Conservation (phyloP, 2,888 invertebrate species). For the Tetanocera ferruginea region DNA sequence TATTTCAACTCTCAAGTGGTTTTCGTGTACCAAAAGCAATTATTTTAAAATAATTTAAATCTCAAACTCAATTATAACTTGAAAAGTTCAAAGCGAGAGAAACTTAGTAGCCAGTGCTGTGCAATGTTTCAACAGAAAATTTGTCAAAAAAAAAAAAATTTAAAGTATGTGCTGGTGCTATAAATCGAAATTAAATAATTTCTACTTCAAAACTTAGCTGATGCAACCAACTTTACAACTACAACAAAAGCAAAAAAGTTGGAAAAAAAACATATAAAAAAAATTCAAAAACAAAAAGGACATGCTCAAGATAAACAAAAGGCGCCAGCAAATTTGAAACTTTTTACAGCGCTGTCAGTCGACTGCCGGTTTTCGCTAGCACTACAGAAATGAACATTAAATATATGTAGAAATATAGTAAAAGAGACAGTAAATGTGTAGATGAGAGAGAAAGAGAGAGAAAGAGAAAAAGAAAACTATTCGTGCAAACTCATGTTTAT, state of each 20-base stretch:
- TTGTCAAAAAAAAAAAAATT: too few species aligned
- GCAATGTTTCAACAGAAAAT: too few species aligned
- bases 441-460: neutral
- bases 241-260: neutral
- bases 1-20: too few species aligned
- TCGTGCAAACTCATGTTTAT: conserved; percentile 32
- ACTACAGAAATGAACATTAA: too few species aligned
- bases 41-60: too few species aligned
- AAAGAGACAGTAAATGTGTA: too few species aligned
- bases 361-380: too few species aligned
- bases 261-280: neutral
- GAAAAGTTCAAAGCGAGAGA: too few species aligned
- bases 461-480: neutral
- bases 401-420: neutral
- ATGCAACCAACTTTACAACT: neutral
- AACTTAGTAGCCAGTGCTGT: too few species aligned
- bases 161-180: too few species aligned
- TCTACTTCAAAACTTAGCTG: neutral
- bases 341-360: neutral
- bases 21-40: too few species aligned
- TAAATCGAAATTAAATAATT: neutral
- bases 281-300: neutral
- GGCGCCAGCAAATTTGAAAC: neutral
- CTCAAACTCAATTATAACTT: too few species aligned
- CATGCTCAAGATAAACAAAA: neutral